Percentiles rank a stretch among this genome's conserved stretches.
Evolutionary conservation across 1,140 invertebrate species (phyloP).

Genomic region (Notospermus geniculatus): DNA sequence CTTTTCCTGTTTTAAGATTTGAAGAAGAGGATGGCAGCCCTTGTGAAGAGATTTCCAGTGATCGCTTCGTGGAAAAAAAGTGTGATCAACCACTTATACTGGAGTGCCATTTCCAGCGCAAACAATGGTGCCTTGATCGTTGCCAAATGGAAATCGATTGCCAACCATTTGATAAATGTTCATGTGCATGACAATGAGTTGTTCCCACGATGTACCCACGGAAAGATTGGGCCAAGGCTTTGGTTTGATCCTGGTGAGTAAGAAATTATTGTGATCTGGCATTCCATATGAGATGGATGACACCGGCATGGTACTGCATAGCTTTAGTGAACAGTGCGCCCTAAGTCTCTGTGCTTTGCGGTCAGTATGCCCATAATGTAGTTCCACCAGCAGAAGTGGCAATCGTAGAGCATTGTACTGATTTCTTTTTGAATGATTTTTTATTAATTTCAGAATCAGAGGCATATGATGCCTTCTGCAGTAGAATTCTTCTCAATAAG

Average conservation of each 20-base stretch:
- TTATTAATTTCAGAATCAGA: not conserved
- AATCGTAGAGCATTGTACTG: too few relatives aligned
- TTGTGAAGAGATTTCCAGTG: not conserved
- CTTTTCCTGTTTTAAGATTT: not conserved
- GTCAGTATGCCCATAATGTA: too few relatives aligned
- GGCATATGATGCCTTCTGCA: not conserved
- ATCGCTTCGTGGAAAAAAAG: not conserved
- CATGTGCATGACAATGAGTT: not conserved
- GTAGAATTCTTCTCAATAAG: not conserved
- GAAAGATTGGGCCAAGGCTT: not conserved
- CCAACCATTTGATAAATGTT: not conserved
- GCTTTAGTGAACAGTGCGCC: too few relatives aligned
- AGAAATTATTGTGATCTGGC: not conserved
- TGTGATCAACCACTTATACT: slow-evolving; percentile 8
- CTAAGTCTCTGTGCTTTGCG: too few relatives aligned
- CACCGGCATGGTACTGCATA: too few relatives aligned
- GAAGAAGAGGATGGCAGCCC: not conserved
- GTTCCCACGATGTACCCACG: not conserved
- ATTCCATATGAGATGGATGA: not conserved
- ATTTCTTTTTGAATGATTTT: too few relatives aligned
- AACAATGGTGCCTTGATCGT: not conserved
- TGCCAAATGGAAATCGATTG: not conserved
- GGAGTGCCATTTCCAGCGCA: not conserved
- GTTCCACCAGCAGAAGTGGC: too few relatives aligned
- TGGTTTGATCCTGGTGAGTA: slow-evolving; percentile 1